Evolutionary conservation across 35 echinoderm and acorn worm genomes (phyloP), one percentile per base, ranked within the genome.

Genomic region (Apostichopus parvimensis): DNA sequence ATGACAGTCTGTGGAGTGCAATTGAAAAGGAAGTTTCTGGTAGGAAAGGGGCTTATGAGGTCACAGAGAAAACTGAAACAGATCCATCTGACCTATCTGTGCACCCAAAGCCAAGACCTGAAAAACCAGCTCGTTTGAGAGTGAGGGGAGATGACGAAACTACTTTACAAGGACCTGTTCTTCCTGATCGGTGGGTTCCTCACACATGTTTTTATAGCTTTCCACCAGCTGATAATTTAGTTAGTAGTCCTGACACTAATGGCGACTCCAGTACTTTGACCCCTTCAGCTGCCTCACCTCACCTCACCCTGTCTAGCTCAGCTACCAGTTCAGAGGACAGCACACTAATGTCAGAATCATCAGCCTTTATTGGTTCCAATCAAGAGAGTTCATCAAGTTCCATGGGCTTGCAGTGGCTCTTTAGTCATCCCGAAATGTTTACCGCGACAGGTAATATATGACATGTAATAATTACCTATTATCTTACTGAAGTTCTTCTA

Each of bases 331-430:
- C 93, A 10, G 95, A 97, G 24, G 95, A 97, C 59, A 97, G 95
- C 91, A 97, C 95, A 9, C 54, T 97, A 28, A 93, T 97, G 83
- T 97, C 95, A 6, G 93, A 94, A 90, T 73, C 83, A 5, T 97
- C 95, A 65, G 95, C 95, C 8, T 97, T 97, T 68, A 81, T 97
- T 21, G 95, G 91, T 52, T 97, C 95, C 62, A 90, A 91, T 53
- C 85, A 77, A 57, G 77, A 90, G 34, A 97, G 95, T 64, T 94
- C 95, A 45, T 94, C 95, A 26, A 96, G 95, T 70, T 97, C 95
- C 13, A 94, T 94, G 73, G 95, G 95, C 66, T 82, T 97, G 11
- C 95, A 97, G 86, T 97, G 93, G 93, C 83, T 97, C 53, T 97
- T 97, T 86, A 91, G 85, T 57, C 87, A 97, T 26, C 62, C 93